Evolutionary conservation across 2,888 invertebrate genomes (phyloP), one percentile per base, ranked within the genome.

Genomic region (Trissonchulus sp.): DNA sequence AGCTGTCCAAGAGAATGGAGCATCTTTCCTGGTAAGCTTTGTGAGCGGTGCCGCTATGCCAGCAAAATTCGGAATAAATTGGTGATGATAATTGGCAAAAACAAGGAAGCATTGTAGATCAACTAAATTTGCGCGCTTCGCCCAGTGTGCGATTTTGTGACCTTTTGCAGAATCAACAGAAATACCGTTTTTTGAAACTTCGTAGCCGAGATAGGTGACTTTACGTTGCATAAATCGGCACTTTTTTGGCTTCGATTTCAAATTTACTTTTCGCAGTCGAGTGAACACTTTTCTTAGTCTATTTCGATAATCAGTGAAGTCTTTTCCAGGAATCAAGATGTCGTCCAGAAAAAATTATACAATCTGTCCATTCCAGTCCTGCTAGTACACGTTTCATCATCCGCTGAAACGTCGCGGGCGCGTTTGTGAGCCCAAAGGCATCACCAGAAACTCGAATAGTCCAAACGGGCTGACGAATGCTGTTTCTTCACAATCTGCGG

Each of bases 221-320:
- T 74, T 60, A 63, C 68, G 30, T 0, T 63, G 68, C 2, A n/a
- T 77, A 74, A 81, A 79, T 1, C 23, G 3, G 48, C 79, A 81
- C 60, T 81, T 81, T 8, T 37, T 65, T 18, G 75, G 77, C 48
- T 81, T 79, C 0, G 80, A 74, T n/a, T 77, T 76, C 18, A 81
- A 63, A n/a, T n/a, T n/a, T n/a, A n/a, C n/a, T n/a, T n/a, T n/a
- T n/a, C n/a, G n/a, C n/a, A n/a, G n/a, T n/a, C n/a, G n/a, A n/a
- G n/a, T n/a, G n/a, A n/a, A n/a, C n/a, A n/a, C n/a, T n/a, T n/a
- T n/a, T n/a, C n/a, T n/a, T n/a, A n/a, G n/a, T n/a, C n/a, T n/a
- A n/a, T n/a, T n/a, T n/a, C n/a, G n/a, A n/a, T n/a, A n/a, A n/a
- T n/a, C n/a, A n/a, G n/a, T n/a, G n/a, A n/a, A n/a, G n/a, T n/a